These are phyloP conservation scores for Brienomyrus brachyistius DNA, from an alignment of 2,113 vertebrate genomes.

Conservation along the genomic window DNA sequence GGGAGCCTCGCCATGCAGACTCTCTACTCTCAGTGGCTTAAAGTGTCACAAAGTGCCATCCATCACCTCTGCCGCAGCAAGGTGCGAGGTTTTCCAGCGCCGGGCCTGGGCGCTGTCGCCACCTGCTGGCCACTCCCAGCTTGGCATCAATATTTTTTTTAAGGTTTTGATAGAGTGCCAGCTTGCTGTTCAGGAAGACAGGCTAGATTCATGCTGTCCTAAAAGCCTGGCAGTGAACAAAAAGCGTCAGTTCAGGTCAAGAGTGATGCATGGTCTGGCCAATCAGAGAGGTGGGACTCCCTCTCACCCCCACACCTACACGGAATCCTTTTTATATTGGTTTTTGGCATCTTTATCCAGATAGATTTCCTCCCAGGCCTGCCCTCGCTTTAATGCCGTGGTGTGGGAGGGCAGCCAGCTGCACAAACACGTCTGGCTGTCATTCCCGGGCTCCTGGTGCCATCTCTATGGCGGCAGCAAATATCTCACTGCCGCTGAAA, in stretches of 20 bases:
- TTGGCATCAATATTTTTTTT: not conserved
- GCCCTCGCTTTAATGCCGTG: not conserved
- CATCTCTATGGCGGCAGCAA: not conserved
- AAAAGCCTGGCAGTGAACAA: not conserved
- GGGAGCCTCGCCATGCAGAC: not conserved
- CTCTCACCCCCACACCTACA: not conserved
- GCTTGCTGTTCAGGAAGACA: not conserved
- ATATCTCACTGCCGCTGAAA: not conserved
- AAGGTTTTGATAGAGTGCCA: not conserved
- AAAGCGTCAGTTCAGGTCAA: not conserved
- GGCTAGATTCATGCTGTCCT: not conserved
- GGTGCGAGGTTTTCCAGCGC: not conserved
- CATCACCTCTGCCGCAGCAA: not conserved
- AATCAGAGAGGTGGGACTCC: not conserved
- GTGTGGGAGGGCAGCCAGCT: not conserved
- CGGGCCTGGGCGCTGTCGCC: not conserved
- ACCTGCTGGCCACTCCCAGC: not conserved
- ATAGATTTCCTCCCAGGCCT: not conserved
- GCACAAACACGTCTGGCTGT: not conserved
- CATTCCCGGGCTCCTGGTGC: not conserved
- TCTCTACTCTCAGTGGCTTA: not conserved
- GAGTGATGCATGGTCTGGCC: not conserved
- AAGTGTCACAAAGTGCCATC: not conserved
- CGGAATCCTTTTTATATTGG: conserved; percentile 8
- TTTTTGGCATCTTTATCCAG: conserved; percentile 5